Evolutionary conservation across 2,888 invertebrate genomes (phyloP).

Genomic region (Brenthis hecate): DNA sequence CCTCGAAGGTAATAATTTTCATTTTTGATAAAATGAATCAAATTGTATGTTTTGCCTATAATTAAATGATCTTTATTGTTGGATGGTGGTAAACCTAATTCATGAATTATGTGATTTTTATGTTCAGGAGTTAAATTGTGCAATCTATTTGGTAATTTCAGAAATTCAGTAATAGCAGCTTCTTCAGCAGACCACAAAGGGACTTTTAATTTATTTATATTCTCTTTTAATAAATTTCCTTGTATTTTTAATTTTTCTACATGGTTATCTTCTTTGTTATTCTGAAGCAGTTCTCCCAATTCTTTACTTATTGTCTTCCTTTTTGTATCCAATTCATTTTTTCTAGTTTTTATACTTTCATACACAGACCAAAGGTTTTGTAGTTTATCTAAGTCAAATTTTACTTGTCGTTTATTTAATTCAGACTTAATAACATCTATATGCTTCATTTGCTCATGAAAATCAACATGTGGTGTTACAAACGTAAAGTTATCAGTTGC

Average conservation of each 20-base stretch:
- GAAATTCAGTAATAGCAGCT: constrained; percentile 83
- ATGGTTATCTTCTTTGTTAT: constrained; percentile 59
- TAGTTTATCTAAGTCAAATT: constrained; percentile 80
- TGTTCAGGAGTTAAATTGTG: constrained; percentile 84
- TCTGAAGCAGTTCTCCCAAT: constrained; percentile 71
- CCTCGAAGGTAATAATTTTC: constrained; percentile 84
- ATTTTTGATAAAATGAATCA: constrained; percentile 83
- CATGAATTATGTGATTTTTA: constrained; percentile 59
- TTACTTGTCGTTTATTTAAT: constrained; percentile 77
- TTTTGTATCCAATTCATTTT: constrained; percentile 75
- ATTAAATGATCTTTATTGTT: constrained; percentile 77
- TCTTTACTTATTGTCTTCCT: constrained; percentile 73
- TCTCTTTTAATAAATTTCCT: constrained; percentile 80
- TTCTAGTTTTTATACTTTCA: constrained; percentile 77
- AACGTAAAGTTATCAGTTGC: constrained; percentile 86
- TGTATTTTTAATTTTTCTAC: constrained; percentile 81
- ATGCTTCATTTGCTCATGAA: constrained; percentile 79
- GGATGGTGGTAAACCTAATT: constrained; percentile 52
- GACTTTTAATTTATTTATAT: constrained; percentile 84
- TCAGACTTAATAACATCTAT: constrained; percentile 77
- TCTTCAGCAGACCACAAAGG: constrained; percentile 89
- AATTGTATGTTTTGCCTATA: constrained; percentile 76
- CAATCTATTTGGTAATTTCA: constrained; percentile 87
- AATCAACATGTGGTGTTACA: constrained; percentile 86
- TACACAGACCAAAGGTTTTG: constrained; percentile 84